These are phyloP conservation scores for Parazoanthus darwini DNA, from an alignment of 92 coral and sea anemone genomes.

Conservation along the genomic window DNA sequence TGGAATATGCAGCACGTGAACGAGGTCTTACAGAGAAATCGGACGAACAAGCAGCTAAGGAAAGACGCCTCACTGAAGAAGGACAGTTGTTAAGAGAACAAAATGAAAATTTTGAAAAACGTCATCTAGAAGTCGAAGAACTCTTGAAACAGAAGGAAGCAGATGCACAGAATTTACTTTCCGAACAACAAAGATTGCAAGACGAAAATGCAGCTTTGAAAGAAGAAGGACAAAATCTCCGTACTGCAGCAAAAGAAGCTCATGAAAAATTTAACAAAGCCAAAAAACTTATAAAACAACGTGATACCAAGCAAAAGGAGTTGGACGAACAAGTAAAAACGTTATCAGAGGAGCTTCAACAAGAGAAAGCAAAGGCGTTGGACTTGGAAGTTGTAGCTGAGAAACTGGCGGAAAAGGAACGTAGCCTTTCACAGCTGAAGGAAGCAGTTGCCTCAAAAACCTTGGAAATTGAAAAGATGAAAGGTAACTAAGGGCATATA, in stretches of 20 bases:
- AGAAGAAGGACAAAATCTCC: constrained; percentile 7
- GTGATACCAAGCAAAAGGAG: constrained; percentile 23
- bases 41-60: constrained; percentile 1
- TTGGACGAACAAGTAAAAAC: neutral
- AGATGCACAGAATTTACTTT: neutral
- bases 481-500: neutral
- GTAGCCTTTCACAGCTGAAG: constrained; percentile 18
- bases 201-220: constrained; percentile 41
- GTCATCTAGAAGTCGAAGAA: constrained; percentile 28
- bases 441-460: constrained; percentile 49
- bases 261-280: constrained; percentile 23
- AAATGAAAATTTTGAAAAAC: constrained; percentile 34
- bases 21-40: constrained; percentile 10
- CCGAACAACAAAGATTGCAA: constrained; percentile 44
- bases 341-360: constrained; percentile 39
- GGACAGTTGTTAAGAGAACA: constrained; percentile 18
- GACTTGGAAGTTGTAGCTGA: constrained; percentile 31
- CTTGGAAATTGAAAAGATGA: constrained; percentile 3
- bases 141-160: constrained; percentile 11
- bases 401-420: constrained; percentile 32
- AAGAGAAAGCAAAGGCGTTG: constrained; percentile 18
- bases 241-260: constrained; percentile 24
- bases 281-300: constrained; percentile 34
- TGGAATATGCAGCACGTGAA: neutral
- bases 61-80: neutral